Conservation (phyloP, 2,797 vertebrate species). For the Hephaestus fuliginosus region DNA sequence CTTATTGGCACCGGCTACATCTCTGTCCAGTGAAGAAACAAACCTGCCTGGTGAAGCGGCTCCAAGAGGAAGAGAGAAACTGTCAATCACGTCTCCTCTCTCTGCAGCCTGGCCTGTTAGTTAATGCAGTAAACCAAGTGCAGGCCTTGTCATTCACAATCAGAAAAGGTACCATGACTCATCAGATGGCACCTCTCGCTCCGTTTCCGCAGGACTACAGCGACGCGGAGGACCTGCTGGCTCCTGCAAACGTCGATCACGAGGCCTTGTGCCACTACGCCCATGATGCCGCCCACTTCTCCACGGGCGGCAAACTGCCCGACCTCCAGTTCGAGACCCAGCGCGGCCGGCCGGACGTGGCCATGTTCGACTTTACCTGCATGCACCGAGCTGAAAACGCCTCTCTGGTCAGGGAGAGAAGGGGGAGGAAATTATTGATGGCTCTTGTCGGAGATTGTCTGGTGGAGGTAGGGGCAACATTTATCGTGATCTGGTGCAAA, state of each 20-base stretch:
- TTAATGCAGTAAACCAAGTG: slow-evolving; percentile 8
- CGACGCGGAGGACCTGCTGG: slow-evolving; percentile 88
- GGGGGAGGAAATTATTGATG: slow-evolving; percentile 87
- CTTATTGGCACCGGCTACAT: slow-evolving; percentile 29
- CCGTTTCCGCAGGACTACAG: slow-evolving; percentile 85
- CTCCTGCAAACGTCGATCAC: slow-evolving; percentile 85
- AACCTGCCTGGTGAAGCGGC: slow-evolving; percentile 23
- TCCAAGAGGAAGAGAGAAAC: neutral
- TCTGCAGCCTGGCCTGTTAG: neutral
- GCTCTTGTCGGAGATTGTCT: slow-evolving; percentile 94
- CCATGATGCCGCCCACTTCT: slow-evolving; percentile 90
- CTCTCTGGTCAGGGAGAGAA: slow-evolving; percentile 90
- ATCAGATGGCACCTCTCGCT: neutral
- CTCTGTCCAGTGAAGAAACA: slow-evolving; percentile 16
- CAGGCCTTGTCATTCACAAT: slow-evolving; percentile 21
- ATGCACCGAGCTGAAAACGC: slow-evolving; percentile 95
- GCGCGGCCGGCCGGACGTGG: slow-evolving; percentile 85
- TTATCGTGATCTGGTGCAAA: neutral
- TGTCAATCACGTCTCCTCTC: slow-evolving; percentile 20
- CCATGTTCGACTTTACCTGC: slow-evolving; percentile 96
- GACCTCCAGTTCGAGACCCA: slow-evolving; percentile 90
- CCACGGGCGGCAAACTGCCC: slow-evolving; percentile 89
- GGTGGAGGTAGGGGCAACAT: slow-evolving; percentile 89
- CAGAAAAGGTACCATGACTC: slow-evolving; percentile 22
- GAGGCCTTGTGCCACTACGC: slow-evolving; percentile 90